phyloP scores from a whole-genome alignment of 1,140 invertebrate genomes.

The Saxidomus purpurata region DNA sequence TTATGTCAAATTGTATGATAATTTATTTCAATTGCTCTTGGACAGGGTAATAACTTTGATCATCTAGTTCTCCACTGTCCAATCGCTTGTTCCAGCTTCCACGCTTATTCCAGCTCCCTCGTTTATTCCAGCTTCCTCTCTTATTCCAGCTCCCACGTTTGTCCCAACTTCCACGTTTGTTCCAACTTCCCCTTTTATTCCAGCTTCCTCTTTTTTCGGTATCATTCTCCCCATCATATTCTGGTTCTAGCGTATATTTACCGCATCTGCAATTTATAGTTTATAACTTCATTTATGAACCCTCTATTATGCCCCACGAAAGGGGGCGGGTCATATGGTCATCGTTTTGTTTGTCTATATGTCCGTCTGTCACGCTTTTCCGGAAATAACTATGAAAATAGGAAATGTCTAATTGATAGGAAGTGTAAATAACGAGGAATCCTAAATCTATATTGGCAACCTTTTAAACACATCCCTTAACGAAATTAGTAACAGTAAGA shows the following conservation, averaged over 20 bases:
- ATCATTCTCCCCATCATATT: neutral
- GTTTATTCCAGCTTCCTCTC: constrained; percentile 51
- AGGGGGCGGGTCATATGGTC: too few species aligned
- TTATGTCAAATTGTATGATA: too few species aligned
- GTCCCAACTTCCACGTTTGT: constrained; percentile 65
- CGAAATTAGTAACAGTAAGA: too few species aligned
- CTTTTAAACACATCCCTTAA: too few species aligned
- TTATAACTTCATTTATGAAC: too few species aligned
- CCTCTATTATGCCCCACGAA: too few species aligned
- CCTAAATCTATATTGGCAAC: too few species aligned
- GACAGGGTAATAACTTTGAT: neutral
- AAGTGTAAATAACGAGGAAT: too few species aligned
- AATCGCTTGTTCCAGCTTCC: constrained; percentile 65
- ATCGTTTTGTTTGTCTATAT: too few species aligned
- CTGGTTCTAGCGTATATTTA: neutral
- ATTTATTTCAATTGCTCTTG: neutral
- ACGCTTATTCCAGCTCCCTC: constrained; percentile 50
- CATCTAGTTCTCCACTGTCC: neutral
- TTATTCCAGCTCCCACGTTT: constrained; percentile 53
- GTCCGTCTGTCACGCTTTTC: too few species aligned
- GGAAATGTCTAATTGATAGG: too few species aligned
- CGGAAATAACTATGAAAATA: too few species aligned
- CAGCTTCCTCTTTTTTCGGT: constrained; percentile 26
- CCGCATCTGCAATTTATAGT: constrained; percentile 13
- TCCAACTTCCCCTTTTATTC: constrained; percentile 60